Evolutionary conservation across 2,113 vertebrate species (phyloP), one percentile per base, ranked within the genome.

Genomic region (Neotoma lepida): DNA sequence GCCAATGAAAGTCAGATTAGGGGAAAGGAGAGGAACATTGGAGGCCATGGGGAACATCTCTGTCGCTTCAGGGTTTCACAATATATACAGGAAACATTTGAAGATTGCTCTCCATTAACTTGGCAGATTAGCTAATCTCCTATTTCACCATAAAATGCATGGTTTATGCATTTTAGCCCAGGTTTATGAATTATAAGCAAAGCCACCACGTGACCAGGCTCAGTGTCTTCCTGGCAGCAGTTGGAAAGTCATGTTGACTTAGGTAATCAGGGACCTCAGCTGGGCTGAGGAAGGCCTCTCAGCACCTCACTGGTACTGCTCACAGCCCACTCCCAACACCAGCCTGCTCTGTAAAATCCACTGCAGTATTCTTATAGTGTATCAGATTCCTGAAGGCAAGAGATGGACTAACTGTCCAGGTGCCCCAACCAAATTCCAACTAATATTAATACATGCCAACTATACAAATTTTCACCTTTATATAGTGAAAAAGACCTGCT

Each of bases 81-180:
- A 98, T 26, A 2, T 70, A 49, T 1, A 49, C 91, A 97, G 98
- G 97, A 98, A 98, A 97, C 97, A 97, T 98, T 98, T 98, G 98
- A 96, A 61, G 20, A 82, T 95, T 96, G 97, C 96, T 97, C 97
- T 98, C 96, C 93, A 94, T 98, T 98, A 97, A 97, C 96, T 96
- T 78, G 17, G 89, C 96, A 95, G 92, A 96, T 98, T 98, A 97
- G 97, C 96, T 97, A 98, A 98, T 97, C 96, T 96, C 93, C 95
- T 96, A 96, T 97, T 97, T 98, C 98, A 96, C 96, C 8, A 41
- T 97, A 96, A 97, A 95, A 96, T 96, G 96, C 41, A 97, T 97
- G n/a, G n/a, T n/a, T n/a, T n/a, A n/a, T n/a, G n/a, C n/a, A n/a
- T 97, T 97, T 96, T 95, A 97, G 95, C 91, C 70, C 88, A 85